phyloP scores from a whole-genome alignment of 1,140 invertebrate species.

The Trachelipus rathkii region DNA sequence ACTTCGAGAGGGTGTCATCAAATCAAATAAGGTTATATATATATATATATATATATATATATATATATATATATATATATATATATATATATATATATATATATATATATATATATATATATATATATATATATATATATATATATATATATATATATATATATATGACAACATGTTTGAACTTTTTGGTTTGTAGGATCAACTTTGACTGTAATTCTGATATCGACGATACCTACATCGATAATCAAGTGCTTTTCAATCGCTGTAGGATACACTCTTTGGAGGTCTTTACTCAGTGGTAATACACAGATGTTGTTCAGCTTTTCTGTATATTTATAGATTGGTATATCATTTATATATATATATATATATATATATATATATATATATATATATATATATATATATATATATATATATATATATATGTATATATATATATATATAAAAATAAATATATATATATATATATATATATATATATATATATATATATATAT shows the following conservation, averaged over 20 bases:
- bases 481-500: not conserved
- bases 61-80: too few species aligned
- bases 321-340: conserved; percentile 96
- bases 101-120: too few species aligned
- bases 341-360: conserved; percentile 63
- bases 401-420: not conserved
- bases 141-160: too few species aligned
- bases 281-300: conserved; percentile 97
- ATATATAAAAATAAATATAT: not conserved
- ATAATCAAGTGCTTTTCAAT: conserved; percentile 89
- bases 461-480: too few species aligned
- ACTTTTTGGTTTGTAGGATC: conserved; percentile 30
- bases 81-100: too few species aligned
- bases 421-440: not conserved
- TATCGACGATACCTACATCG: conserved; percentile 83
- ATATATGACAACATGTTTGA: too few species aligned
- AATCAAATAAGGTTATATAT: too few species aligned
- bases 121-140: too few species aligned
- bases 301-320: conserved; percentile 97
- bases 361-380: conserved; percentile 48
- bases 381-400: not conserved
- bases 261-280: conserved; percentile 94
- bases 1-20: too few species aligned
- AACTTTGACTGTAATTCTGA: conserved; percentile 92
- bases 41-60: too few species aligned